Base-by-base conservation (phyloP, 1,140 invertebrate species). In the Polypedilum pembai region DNA sequence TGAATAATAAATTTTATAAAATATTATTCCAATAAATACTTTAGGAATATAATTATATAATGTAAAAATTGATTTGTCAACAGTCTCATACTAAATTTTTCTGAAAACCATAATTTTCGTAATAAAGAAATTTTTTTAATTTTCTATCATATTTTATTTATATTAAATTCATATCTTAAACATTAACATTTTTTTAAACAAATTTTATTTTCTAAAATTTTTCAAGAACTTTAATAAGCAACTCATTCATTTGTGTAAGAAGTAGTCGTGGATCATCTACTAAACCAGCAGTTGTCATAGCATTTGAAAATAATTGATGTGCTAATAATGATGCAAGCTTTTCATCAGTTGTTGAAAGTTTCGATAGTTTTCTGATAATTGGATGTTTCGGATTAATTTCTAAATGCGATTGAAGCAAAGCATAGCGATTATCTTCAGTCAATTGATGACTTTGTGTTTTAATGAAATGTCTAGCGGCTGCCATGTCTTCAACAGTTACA, bases 401-500 rank as follows among this genome's bases (percentile, higher is more conserved):
- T 40, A 98, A 85, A 76, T 93, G 91, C 0, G 96, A 95, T 80
- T 96, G 92, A 40, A 98, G 84, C 17, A 98, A 81, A 1, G 92
- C 89, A 79, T 91, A 95, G 78, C 93, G 86, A 79, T 93, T 91
- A 77, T 96, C 94, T 78, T 96, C 93, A 0, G 89, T 88, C 40
- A 96, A 84, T 77, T 91, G 89, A 79, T 94, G 90, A 73, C 92
- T 89, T 78, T 96, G 93, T 4, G 94, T 95, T 73, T 92, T 87
- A 74, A 98, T 90, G 78, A 98, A 98, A 82, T 98, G 96, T 75
- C 96, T 84, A 0, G 95, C 95, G 8, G 94, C 92, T 0, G 93
- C 95, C 95, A 98, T 98, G 83, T 98, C 95, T 78, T 94, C 91
- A 0, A 98, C 93, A 1, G 94, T 96, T 0, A 98, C 88, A 1